phyloP scores from a whole-genome alignment of 1,140 invertebrate species.

The Camponotus vicinus region DNA sequence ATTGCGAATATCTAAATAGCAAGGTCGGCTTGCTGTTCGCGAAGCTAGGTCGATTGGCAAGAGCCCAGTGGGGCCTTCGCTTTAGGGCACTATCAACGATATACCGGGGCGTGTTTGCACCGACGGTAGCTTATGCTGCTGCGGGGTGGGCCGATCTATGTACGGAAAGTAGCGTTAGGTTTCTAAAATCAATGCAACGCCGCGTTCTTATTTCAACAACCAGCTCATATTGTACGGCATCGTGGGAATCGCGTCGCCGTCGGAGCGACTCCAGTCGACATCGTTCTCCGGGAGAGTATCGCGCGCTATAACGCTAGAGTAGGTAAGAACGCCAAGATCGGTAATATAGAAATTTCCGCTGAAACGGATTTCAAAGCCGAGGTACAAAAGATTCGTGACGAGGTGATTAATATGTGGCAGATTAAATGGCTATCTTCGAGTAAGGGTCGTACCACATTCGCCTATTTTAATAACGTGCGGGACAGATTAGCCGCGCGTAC shows the following conservation, averaged over 20 bases:
- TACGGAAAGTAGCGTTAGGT: not conserved
- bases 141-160: conserved; percentile 27
- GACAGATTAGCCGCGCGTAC: not conserved
- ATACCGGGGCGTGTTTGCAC: not conserved
- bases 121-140: not conserved
- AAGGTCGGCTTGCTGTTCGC: not conserved
- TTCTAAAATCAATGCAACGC: conserved; percentile 61
- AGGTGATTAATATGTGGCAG: no score
- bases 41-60: not conserved
- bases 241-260: conserved; percentile 64
- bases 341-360: not conserved
- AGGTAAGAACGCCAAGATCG: not conserved
- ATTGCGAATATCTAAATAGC: not conserved
- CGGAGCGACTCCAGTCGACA: conserved; percentile 49
- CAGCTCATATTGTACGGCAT: conserved; percentile 64
- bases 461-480: no score
- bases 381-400: no score
- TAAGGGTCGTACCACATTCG: no score
- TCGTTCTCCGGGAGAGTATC: not conserved
- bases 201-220: conserved; percentile 63
- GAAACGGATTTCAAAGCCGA: not conserved
- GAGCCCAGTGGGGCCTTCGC: no score
- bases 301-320: not conserved
- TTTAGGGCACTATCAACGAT: no score
- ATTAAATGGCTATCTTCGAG: no score